phyloP scores from a whole-genome alignment of 2,888 invertebrate genomes.

The Catocala fraxini region DNA sequence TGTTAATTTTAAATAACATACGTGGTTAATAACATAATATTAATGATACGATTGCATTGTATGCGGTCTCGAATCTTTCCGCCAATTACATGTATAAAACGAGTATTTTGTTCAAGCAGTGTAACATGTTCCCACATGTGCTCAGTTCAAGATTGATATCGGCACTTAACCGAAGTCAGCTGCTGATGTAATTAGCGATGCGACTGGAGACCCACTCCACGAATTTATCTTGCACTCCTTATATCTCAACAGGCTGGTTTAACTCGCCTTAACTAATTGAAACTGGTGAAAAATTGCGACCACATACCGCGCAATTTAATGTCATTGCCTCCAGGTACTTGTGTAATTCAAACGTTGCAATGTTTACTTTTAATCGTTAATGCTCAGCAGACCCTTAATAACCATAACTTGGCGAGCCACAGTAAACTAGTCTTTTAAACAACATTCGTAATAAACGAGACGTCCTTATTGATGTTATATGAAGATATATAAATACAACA shows the following conservation, averaged over 20 bases:
- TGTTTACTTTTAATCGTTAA: slow-evolving; percentile 56
- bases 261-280: slow-evolving; percentile 67
- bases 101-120: slow-evolving; percentile 53
- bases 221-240: slow-evolving; percentile 58
- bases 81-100: slow-evolving; percentile 53
- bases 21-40: slow-evolving; percentile 33
- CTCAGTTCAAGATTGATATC: slow-evolving; percentile 73
- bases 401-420: slow-evolving; percentile 39
- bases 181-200: slow-evolving; percentile 77
- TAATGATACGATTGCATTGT: slow-evolving; percentile 37
- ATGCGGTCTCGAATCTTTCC: slow-evolving; percentile 39
- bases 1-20: slow-evolving; percentile 3
- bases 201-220: slow-evolving; percentile 54
- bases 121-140: slow-evolving; percentile 63
- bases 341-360: slow-evolving; percentile 53
- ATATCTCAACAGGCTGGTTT: slow-evolving; percentile 57
- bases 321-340: slow-evolving; percentile 60
- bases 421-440: slow-evolving; percentile 51
- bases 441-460: slow-evolving; percentile 45
- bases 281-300: slow-evolving; percentile 76
- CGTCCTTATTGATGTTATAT: slow-evolving; percentile 38
- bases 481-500: slow-evolving; percentile 37
- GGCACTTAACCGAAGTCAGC: slow-evolving; percentile 72
- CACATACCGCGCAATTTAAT: slow-evolving; percentile 72
- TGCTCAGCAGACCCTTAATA: slow-evolving; percentile 36